Evolutionary conservation across 2,888 invertebrate species (phyloP), one percentile per base, ranked within the genome.

Genomic region (Leptogaster cylindrica): DNA sequence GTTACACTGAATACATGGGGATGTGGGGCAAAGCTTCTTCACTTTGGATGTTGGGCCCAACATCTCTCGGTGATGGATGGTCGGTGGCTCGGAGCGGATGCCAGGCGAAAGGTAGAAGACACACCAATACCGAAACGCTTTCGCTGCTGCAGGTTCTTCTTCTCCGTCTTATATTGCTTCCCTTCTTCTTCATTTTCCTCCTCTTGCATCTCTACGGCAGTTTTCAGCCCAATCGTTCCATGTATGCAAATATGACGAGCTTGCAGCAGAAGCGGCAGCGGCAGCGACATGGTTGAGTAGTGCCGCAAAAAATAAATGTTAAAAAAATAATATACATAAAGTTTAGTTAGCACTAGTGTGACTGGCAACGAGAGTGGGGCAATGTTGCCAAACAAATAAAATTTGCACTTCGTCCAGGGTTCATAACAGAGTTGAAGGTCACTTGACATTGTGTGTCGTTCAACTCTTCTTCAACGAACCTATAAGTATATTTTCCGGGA

Each of bases 301-400:
- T 41, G 41, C 27, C 39, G 27, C 36, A 41, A 41, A 61, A 61
- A 28, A 61, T n/a, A n/a, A n/a, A n/a, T n/a, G n/a, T n/a, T n/a
- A n/a, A n/a, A n/a, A n/a, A n/a, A n/a, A n/a, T n/a, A n/a, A n/a
- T n/a, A n/a, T n/a, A n/a, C n/a, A n/a, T n/a, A n/a, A n/a, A 16
- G 27, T 27, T 61, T 61, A 61, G 61, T 61, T 61, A 44, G 61
- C 61, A 44, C 61, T 61, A 61, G 18, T 14, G 58, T 23, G 20
- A 44, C 61, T 61, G 61, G 18, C 12, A 61, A 61, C 61, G 16
- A 44, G 61, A 61, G 61, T 51, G 65, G 65, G 65, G 65, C 65
- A 65, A 65, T 65, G 65, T 65, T 65, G 65, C 65, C 65, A 65
- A 65, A 65, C 64, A 64, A 50, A 64, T 64, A 48, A 46, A 48